Evolutionary conservation across 2,797 vertebrate species (phyloP), one percentile per base, ranked within the genome.

Genomic region (Alosa sapidissima): DNA sequence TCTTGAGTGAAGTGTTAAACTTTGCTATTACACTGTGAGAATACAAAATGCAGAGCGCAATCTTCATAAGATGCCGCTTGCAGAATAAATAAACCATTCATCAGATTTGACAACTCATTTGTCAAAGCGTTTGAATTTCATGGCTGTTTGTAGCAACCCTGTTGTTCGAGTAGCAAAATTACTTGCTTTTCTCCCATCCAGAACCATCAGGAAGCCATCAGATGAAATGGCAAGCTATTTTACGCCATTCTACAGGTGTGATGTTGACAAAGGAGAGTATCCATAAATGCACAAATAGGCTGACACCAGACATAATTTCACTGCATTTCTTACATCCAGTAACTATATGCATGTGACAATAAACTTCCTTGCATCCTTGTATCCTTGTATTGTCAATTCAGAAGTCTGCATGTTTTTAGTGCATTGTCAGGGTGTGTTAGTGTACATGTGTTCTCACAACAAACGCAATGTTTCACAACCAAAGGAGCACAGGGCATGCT

Each of bases 41-140:
- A 72, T 72, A 72, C 65, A 72, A 14, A 72, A 36, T 72, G 11
- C 33, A 41, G 11, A 41, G 11, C 13, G n/a, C 28, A 72, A 16
- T 72, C 28, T 72, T 72, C 28, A 72, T 36, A 72, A 72, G 65
- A 72, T 33, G 62, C n/a, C n/a, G 24, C 62, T 65, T 28, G 62
- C 24, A n/a, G 62, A 24, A 65, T 65, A 65, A 65, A 65, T 65
- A 65, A 65, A 10, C 62, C 62, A 65, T 72, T 72, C 28, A 72
- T 72, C 65, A 72, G 65, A 14, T 28, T 36, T 72, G 65, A 72
- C 65, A 72, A 36, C 65, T 72, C 65, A 72, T 72, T 72, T 72
- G 65, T 72, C 65, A 72, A 14, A 28, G 65, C 6, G 33, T 36
- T 72, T 72, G 28, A 72, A 16, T 72, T 72, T 41, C 65, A 72